Evolutionary conservation across 2,113 vertebrate species (phyloP).

Genomic region (Formicarius rufipectus): DNA sequence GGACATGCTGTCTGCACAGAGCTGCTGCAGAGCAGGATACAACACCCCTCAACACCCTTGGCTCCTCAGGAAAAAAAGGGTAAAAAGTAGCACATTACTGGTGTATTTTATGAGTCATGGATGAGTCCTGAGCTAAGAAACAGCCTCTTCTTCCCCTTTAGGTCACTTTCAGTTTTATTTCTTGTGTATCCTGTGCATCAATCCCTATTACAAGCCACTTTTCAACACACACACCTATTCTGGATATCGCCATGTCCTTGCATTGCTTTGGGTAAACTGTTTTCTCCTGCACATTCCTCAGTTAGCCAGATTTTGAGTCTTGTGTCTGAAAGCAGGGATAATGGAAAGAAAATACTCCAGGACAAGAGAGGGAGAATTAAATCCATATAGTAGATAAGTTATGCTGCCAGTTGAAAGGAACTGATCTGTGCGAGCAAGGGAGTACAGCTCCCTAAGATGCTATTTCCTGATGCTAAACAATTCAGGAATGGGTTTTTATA

Average conservation of each 20-base stretch:
- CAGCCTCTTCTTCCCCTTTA: neutral
- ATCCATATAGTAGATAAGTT: neutral
- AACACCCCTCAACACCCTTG: neutral
- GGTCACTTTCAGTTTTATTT: neutral
- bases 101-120: neutral
- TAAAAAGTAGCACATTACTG: neutral
- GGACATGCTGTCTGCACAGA: neutral
- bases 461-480: slow-evolving; percentile 31
- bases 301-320: neutral
- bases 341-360: neutral
- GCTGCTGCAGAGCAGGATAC: neutral
- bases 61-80: neutral
- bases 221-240: neutral
- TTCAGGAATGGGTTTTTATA: neutral
- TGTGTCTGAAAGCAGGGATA: neutral
- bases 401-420: neutral
- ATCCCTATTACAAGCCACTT: neutral
- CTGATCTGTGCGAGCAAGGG: neutral
- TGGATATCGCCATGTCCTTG: neutral
- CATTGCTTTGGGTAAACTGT: neutral
- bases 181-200: neutral
- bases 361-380: neutral
- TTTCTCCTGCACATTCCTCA: neutral
- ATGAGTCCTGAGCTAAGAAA: neutral
- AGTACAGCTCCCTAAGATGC: neutral